Evolutionary conservation across 2,888 invertebrate species (phyloP), one percentile per base, ranked within the genome.

Genomic region (Macrophya annulata): DNA sequence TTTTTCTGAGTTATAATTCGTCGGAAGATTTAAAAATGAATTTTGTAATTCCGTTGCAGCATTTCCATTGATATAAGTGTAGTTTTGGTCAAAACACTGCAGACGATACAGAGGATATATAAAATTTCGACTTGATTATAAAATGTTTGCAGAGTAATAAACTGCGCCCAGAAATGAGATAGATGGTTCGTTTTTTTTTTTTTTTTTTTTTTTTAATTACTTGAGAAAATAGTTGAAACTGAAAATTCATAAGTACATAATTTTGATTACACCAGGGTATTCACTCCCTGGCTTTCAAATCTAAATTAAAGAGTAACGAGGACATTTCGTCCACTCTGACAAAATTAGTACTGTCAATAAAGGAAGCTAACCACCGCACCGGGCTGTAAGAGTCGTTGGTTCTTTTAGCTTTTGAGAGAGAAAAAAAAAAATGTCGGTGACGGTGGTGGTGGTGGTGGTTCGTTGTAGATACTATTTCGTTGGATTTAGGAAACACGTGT

Each of bases 401-500:
- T 21, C 45, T 74, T 10, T 21, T 8, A 45, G 43, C 72, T 74
- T 17, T 1, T 17, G 77, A 51, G 31, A n/a, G n/a, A n/a, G n/a
- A 72, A 21, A 9, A n/a, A 77, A 43, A 76, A 76, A 76, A 62
- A 62, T 62, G 25, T 9, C 25, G 21, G 62, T 25, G 25, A 25
- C 48, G 3, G 31, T 62, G 21, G 10, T 9, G 21, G 21, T 62
- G 12, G 25, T 40, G 43, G 21, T 74, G 45, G n/a, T 74, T 74
- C 10, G 72, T 21, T 74, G 72, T 43, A 74, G 72, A 74, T 45
- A 45, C 21, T 43, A 21, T 74, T 74, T 6, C 43, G 45, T 10
- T 40, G 71, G 83, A 83, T 83, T 83, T 68, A 25, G 83, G 68
- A 83, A 83, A 83, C 83, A 68, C 83, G 83, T 83, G 83, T 83